These are phyloP conservation scores for Phyllostomus hastatus DNA, from an alignment of 2,113 vertebrate genomes.

Conservation along the genomic window DNA sequence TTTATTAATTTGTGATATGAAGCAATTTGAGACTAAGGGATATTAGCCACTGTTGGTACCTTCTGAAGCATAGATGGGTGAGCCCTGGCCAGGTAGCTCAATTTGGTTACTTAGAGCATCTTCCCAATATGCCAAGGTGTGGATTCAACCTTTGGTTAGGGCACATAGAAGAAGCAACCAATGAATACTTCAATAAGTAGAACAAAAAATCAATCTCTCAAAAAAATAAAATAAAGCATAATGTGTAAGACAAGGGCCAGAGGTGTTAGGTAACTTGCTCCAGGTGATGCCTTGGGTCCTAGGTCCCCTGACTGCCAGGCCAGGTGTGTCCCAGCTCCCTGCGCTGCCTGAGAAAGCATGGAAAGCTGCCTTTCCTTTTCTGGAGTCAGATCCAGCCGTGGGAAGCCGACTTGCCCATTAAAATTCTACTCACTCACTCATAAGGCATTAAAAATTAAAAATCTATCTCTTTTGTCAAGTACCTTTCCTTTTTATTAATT, in stretches of 20 bases:
- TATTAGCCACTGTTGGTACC: not conserved
- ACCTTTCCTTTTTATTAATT: conserved; percentile 77
- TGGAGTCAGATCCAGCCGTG: conserved; percentile 51
- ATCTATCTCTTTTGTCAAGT: conserved; percentile 70
- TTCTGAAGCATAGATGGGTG: fast-evolving
- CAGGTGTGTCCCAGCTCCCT: not conserved
- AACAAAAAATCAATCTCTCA: too few species aligned
- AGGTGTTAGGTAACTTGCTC: not conserved
- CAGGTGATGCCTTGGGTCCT: not conserved
- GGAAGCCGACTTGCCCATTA: conserved; percentile 64
- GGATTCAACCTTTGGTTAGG: too few species aligned
- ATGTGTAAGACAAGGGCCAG: not conserved
- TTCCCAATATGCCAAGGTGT: too few species aligned
- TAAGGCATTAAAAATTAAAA: conserved; percentile 75
- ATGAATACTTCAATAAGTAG: too few species aligned
- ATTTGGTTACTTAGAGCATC: too few species aligned
- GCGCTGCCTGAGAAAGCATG: not conserved
- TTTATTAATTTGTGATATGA: not conserved
- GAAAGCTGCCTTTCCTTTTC: not conserved
- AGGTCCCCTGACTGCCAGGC: not conserved
- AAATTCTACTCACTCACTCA: conserved; percentile 72
- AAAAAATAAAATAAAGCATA: not conserved
- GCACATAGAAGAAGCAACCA: too few species aligned
- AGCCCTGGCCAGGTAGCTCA: not conserved
- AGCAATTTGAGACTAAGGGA: not conserved